These are phyloP conservation scores for Karalla daura DNA, from an alignment of 2,797 vertebrate genomes.

Conservation along the genomic window DNA sequence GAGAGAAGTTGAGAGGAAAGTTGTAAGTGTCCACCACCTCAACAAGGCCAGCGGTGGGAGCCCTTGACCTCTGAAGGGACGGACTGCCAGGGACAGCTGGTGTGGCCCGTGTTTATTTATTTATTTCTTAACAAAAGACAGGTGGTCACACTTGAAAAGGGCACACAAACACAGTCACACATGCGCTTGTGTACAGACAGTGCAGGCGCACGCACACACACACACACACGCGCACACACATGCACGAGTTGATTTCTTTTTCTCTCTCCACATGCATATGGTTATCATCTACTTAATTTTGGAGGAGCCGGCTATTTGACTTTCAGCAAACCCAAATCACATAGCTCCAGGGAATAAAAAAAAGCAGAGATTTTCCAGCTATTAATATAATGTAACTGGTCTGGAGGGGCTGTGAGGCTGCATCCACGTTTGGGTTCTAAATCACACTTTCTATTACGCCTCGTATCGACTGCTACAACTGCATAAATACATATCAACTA, in stretches of 20 bases:
- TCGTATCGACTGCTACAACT: slow-evolving; percentile 38
- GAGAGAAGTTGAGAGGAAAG: slow-evolving; percentile 85
- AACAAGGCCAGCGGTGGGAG: slow-evolving; percentile 89
- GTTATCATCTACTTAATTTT: slow-evolving; percentile 74
- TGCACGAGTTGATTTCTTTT: slow-evolving; percentile 27
- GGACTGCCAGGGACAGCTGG: slow-evolving; percentile 88
- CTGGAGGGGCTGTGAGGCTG: not conserved
- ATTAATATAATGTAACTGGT: not conserved
- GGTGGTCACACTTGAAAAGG: slow-evolving; percentile 91
- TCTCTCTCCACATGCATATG: slow-evolving; percentile 62
- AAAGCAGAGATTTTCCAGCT: slow-evolving; percentile 6
- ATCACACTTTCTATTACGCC: slow-evolving; percentile 1
- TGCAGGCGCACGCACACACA: slow-evolving; percentile 40
- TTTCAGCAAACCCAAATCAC: slow-evolving; percentile 62
- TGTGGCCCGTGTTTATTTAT: slow-evolving; percentile 87
- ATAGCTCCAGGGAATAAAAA: slow-evolving; percentile 9
- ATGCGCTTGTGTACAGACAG: slow-evolving; percentile 67
- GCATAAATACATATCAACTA: slow-evolving; percentile 72
- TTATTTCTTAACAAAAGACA: slow-evolving; percentile 90
- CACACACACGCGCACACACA: slow-evolving; percentile 2
- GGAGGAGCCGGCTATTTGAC: slow-evolving; percentile 64
- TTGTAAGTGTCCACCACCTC: slow-evolving; percentile 86
- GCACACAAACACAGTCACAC: slow-evolving; percentile 81
- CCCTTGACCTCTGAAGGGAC: slow-evolving; percentile 89
- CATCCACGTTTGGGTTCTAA: not conserved